Evolutionary conservation across 1,140 invertebrate genomes (phyloP).

Genomic region (Drosophila gunungcola): DNA sequence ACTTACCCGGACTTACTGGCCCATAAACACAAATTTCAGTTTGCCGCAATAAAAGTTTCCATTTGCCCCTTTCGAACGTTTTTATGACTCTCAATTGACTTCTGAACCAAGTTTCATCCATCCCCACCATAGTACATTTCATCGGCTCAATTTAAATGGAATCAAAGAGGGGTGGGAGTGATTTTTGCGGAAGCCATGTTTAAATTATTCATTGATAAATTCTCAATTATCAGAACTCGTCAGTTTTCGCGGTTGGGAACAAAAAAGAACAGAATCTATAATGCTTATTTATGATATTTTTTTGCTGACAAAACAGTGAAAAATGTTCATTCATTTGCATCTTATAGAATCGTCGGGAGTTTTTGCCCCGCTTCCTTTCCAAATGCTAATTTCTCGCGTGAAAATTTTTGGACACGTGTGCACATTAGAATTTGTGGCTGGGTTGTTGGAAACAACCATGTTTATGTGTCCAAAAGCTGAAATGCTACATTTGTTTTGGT

Average conservation of each 20-base stretch:
- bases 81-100: constrained; percentile 58
- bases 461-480: constrained; percentile 42
- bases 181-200: background rate
- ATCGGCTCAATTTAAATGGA: constrained; percentile 11
- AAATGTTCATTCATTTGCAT: constrained; percentile 39
- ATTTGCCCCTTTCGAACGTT: constrained; percentile 27
- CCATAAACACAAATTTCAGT: constrained; percentile 51
- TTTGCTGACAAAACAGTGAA: constrained; percentile 28
- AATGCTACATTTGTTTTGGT: constrained; percentile 44
- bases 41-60: constrained; percentile 44
- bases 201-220: constrained; percentile 44
- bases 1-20: constrained; percentile 40
- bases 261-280: constrained; percentile 7
- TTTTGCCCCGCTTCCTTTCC: constrained; percentile 1
- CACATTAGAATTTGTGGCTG: constrained; percentile 40
- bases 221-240: constrained; percentile 40
- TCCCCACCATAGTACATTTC: constrained; percentile 54
- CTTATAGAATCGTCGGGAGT: background rate
- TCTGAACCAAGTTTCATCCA: constrained; percentile 9
- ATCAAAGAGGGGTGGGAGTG: background rate
- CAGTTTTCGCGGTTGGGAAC: background rate
- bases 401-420: constrained; percentile 51
- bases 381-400: constrained; percentile 42
- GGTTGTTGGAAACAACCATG: constrained; percentile 1
- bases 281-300: constrained; percentile 49